A percentile compares a stretch with the other conserved stretches of the same genome.
Evolutionary conservation across 2,797 vertebrate genomes (phyloP).

Genomic region (Mus spretus): DNA sequence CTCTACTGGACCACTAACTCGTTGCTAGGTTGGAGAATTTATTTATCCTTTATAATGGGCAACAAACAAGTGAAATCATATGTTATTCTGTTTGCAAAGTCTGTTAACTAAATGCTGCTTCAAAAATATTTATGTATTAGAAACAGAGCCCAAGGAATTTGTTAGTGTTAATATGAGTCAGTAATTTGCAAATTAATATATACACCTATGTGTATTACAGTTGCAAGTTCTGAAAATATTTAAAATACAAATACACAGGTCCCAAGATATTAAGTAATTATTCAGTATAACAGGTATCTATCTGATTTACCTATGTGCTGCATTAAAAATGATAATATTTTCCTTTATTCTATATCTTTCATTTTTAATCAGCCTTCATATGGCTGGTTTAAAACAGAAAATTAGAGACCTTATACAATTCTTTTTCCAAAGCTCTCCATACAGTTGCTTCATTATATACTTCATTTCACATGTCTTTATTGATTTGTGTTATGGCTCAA

Average conservation of each 20-base stretch:
- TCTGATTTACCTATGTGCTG: background rate
- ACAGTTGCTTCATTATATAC: background rate
- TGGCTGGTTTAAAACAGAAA: background rate
- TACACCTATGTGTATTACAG: background rate
- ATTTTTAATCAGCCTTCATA: background rate
- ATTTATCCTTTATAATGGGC: background rate
- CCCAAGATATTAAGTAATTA: background rate
- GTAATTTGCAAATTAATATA: conserved; percentile 13
- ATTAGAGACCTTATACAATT: background rate
- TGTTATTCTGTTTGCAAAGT: background rate
- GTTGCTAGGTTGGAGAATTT: background rate
- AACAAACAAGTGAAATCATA: background rate
- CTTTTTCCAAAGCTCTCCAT: background rate
- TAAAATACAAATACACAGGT: background rate
- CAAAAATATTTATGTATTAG: background rate
- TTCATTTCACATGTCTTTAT: conserved; percentile 11
- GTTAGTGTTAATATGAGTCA: background rate
- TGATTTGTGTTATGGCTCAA: background rate
- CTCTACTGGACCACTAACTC: too few species aligned
- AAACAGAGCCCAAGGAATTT: background rate
- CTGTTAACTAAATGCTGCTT: background rate
- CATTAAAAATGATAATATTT: background rate
- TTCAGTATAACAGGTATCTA: background rate
- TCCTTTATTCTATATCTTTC: background rate
- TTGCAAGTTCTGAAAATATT: conserved; percentile 30